phyloP scores from a whole-genome alignment of 2,888 invertebrate species.

The Hyles lineata region DNA sequence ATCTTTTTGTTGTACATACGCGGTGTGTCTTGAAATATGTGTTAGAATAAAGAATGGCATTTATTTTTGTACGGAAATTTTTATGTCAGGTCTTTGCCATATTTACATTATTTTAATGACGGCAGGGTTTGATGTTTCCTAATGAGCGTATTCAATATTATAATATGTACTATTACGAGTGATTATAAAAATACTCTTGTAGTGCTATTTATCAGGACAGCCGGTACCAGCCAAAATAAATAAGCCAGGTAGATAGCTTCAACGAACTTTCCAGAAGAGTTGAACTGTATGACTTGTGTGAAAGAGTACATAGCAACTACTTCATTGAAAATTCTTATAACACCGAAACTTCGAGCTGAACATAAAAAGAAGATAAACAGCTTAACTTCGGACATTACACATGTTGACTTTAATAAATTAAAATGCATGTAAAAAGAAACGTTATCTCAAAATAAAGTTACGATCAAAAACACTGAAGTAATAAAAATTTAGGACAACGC shows the following conservation, averaged over 20 bases:
- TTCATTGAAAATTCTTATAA: not conserved
- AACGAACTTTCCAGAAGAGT: too few species aligned
- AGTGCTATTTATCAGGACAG: too few species aligned
- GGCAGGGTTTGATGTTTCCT: too few species aligned
- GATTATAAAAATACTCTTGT: too few species aligned
- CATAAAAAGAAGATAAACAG: too few species aligned
- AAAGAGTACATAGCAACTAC: too few species aligned
- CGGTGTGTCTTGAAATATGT: not conserved
- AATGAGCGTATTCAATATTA: too few species aligned
- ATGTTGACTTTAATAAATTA: not conserved
- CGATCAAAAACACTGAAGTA: slow-evolving; percentile 18
- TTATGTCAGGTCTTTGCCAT: not conserved
- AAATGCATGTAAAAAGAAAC: not conserved
- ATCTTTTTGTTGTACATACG: slow-evolving; percentile 15
- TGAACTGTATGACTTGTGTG: too few species aligned
- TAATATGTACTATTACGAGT: too few species aligned
- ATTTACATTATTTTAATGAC: too few species aligned
- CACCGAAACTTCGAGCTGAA: not conserved
- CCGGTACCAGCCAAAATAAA: too few species aligned
- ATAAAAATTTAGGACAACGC: slow-evolving; percentile 14
- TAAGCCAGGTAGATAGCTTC: too few species aligned
- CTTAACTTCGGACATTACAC: not conserved
- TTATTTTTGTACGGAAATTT: not conserved
- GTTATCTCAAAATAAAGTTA: slow-evolving; percentile 14
- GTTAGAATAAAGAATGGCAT: slow-evolving; percentile 9